Evolutionary conservation across 2,797 vertebrate species (phyloP).

Genomic region (Rhinella marina): DNA sequence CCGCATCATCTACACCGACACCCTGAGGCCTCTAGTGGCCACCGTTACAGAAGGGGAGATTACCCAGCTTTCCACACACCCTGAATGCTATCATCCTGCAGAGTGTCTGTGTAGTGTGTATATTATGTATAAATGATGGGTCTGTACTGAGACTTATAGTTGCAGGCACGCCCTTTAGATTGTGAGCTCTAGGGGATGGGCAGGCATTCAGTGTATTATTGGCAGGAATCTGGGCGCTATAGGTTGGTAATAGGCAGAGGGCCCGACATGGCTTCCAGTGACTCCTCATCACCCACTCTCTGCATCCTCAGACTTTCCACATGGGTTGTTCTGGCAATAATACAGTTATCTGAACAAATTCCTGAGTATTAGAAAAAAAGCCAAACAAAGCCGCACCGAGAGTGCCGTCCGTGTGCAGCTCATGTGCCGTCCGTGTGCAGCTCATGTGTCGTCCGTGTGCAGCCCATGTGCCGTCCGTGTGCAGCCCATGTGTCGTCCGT

Average conservation of each 20-base stretch:
- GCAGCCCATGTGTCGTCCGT: too few relatives aligned
- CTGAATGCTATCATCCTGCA: too few relatives aligned
- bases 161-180: background rate
- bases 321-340: constrained; percentile 39
- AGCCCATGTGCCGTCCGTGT: too few relatives aligned
- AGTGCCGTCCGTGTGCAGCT: too few relatives aligned
- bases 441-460: too few relatives aligned
- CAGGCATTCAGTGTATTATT: background rate
- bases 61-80: too few relatives aligned
- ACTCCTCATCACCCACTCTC: constrained; percentile 76
- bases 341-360: constrained; percentile 25
- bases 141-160: background rate
- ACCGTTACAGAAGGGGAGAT: too few relatives aligned
- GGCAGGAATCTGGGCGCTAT: background rate
- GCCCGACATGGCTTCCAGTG: constrained; percentile 76
- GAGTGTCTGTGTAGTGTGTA: background rate
- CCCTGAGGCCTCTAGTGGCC: background rate
- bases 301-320: constrained; percentile 79
- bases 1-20: background rate
- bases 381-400: background rate
- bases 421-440: background rate
- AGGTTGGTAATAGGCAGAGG: constrained; percentile 73
- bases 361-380: constrained; percentile 18
- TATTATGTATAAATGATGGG: too few relatives aligned
- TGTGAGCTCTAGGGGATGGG: background rate